Conservation (phyloP, 2,113 vertebrate genomes). For the Thinocorus orbignyianus region DNA sequence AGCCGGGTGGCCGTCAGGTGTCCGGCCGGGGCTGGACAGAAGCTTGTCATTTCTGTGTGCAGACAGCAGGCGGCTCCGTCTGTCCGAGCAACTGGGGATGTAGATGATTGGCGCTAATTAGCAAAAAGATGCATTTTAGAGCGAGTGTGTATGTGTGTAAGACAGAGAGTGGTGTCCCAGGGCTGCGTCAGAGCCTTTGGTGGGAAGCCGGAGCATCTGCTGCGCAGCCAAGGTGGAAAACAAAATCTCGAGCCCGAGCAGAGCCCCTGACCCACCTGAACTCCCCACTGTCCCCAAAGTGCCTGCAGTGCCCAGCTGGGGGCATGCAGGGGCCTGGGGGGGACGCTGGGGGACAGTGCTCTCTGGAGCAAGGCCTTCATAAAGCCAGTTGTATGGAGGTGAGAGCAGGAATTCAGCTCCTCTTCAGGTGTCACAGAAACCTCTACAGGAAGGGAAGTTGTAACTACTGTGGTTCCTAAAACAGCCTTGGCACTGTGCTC, state of each 20-base stretch:
- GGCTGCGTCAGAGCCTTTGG: rapidly evolving
- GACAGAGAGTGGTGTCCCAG: not conserved
- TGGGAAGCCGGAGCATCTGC: not conserved
- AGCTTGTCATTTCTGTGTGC: not conserved
- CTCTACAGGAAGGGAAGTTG: not conserved
- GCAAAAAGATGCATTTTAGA: rapidly evolving
- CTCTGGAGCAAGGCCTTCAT: not conserved
- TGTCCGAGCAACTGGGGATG: not conserved
- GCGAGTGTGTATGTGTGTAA: rapidly evolving
- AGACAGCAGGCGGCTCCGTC: slow-evolving; percentile 1
- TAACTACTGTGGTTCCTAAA: not conserved
- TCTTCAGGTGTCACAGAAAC: not conserved
- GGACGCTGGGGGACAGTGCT: not conserved
- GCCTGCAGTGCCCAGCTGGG: not conserved
- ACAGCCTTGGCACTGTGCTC: not conserved
- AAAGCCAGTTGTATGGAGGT: not conserved
- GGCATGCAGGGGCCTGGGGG: not conserved
- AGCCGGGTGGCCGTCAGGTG: rapidly evolving
- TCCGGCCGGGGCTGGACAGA: rapidly evolving
- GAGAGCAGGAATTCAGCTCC: not conserved
- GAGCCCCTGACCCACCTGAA: no score
- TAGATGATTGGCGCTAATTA: not conserved
- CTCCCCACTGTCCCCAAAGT: not conserved
- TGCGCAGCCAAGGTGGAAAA: not conserved
- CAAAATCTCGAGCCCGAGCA: not conserved